Conservation (phyloP, 2,113 vertebrate genomes). For the Rana temporaria region DNA sequence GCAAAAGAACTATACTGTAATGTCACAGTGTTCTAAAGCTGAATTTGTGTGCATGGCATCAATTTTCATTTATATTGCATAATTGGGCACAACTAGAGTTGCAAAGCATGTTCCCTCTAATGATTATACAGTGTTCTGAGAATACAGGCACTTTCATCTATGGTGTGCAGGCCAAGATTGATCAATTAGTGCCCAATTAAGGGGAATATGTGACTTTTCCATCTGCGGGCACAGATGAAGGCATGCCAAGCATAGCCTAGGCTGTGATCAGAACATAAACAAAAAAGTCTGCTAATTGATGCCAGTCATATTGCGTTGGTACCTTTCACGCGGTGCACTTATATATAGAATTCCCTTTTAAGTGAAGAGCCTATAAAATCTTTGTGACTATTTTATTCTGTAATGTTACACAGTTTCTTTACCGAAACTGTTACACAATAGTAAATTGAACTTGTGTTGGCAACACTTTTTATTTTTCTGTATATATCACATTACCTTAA, state of each 20-base stretch:
- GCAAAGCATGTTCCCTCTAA: background rate
- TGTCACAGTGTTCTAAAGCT: slow-evolving; percentile 7
- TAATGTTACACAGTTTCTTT: background rate
- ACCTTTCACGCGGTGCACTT: background rate
- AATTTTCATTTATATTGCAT: slow-evolving; percentile 5
- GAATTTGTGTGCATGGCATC: background rate
- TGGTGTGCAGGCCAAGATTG: slow-evolving; percentile 18
- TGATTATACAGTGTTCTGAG: slow-evolving; percentile 22
- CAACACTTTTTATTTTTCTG: too few relatives aligned
- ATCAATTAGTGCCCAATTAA: slow-evolving; percentile 40
- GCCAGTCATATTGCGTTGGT: background rate
- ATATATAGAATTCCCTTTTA: background rate
- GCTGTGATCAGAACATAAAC: background rate
- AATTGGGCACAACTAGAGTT: slow-evolving; percentile 19
- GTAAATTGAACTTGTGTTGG: too few relatives aligned
- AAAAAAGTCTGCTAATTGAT: background rate
- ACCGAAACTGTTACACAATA: too few relatives aligned
- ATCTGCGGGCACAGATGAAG: background rate
- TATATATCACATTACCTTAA: too few relatives aligned
- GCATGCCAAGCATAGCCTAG: background rate
- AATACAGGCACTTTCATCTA: slow-evolving; percentile 8
- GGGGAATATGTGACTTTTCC: slow-evolving; percentile 25
- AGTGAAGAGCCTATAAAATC: background rate
- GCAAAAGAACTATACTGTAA: background rate
- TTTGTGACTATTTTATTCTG: background rate